Evolutionary conservation across 2,888 invertebrate species (phyloP).

Genomic region (Agriopis marginaria): DNA sequence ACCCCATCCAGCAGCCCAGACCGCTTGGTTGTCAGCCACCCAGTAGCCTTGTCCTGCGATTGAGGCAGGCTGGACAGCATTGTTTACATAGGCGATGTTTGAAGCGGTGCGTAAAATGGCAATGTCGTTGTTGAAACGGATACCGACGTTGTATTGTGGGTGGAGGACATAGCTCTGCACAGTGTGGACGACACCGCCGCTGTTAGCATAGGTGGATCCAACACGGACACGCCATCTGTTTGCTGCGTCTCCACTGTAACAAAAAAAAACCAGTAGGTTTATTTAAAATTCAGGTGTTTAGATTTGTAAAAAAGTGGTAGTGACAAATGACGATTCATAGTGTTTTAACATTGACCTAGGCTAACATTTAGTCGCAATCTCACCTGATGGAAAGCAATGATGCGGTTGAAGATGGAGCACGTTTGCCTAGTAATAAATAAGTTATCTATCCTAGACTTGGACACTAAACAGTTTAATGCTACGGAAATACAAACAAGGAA

Average conservation of each 20-base stretch:
- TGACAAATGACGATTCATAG: background rate
- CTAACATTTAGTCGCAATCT: too few species aligned
- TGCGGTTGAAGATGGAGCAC: too few species aligned
- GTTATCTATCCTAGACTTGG: too few species aligned
- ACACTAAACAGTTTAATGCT: too few species aligned
- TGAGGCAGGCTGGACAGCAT: conserved; percentile 33
- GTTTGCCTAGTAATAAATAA: too few species aligned
- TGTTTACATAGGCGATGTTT: conserved; percentile 44
- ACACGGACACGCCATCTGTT: conserved; percentile 49
- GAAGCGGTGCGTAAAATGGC: conserved; percentile 53
- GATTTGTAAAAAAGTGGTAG: conserved; percentile 10
- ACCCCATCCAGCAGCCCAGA: conserved; percentile 70
- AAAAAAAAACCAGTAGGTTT: background rate
- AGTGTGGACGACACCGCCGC: conserved; percentile 45
- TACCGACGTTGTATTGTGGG: conserved; percentile 18
- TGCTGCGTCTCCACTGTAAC: conserved; percentile 35
- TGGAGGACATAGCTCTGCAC: conserved; percentile 15
- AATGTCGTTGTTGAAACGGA: conserved; percentile 53
- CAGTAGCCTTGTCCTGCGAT: background rate
- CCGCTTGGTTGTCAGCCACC: conserved; percentile 47
- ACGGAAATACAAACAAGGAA: too few species aligned
- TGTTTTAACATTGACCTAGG: too few species aligned
- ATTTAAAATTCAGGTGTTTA: background rate
- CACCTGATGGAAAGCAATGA: too few species aligned
- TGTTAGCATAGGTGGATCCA: conserved; percentile 53